Conservation (phyloP, 1,140 invertebrate species). For the Drosophila dunni region DNA sequence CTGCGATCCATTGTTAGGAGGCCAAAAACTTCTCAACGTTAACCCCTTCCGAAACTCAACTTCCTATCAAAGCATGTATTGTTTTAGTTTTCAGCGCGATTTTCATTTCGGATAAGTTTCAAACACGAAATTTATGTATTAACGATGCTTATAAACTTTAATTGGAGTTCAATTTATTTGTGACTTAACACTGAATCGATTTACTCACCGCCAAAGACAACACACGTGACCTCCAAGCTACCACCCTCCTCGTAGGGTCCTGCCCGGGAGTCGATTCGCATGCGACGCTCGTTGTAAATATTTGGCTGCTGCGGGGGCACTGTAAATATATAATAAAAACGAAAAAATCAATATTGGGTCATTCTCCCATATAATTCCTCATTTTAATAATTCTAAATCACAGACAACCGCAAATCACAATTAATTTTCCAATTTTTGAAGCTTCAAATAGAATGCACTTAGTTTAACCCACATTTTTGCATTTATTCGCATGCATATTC, state of each 20-base stretch:
- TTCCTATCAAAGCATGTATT: conserved; percentile 30
- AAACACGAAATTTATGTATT: conserved; percentile 64
- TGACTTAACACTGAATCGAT: neutral
- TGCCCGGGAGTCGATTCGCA: conserved; percentile 88
- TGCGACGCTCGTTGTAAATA: conserved; percentile 91
- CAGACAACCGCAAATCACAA: conserved; percentile 62
- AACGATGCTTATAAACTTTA: conserved; percentile 67
- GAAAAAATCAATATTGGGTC: conserved; percentile 11
- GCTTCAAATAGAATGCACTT: conserved; percentile 45
- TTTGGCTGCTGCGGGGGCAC: conserved; percentile 92
- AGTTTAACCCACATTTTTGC: neutral
- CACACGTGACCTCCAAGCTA: conserved; percentile 92
- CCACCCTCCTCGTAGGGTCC: conserved; percentile 94
- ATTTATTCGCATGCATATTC: conserved; percentile 6
- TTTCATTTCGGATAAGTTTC: conserved; percentile 72
- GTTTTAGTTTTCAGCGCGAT: conserved; percentile 47
- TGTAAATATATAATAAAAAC: conserved; percentile 86
- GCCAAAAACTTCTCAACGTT: neutral
- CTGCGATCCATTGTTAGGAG: conserved; percentile 52
- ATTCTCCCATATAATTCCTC: conserved; percentile 53
- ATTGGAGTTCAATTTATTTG: conserved; percentile 43
- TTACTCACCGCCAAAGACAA: conserved; percentile 92
- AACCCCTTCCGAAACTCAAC: neutral
- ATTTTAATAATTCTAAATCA: conserved; percentile 19
- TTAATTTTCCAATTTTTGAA: conserved; percentile 43